These are phyloP conservation scores for Crenuchus spilurus DNA, from an alignment of 2,797 vertebrate species.

Conservation along the genomic window DNA sequence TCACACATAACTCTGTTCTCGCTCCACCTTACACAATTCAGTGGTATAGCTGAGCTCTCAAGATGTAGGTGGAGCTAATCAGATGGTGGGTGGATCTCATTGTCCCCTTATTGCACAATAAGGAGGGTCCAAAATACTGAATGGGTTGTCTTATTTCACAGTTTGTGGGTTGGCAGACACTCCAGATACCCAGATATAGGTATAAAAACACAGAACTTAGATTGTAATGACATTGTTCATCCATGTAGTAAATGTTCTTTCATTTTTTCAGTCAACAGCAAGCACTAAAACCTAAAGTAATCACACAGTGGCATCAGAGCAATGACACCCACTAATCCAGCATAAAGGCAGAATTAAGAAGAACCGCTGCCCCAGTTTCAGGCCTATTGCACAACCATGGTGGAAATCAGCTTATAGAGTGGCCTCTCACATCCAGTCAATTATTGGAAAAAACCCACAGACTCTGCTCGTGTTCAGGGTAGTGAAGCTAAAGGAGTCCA, in stretches of 20 bases:
- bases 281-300: slow-evolving; percentile 44
- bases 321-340: slow-evolving; percentile 58
- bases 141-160: too few relatives aligned
- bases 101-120: too few relatives aligned
- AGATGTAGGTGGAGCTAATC: too few relatives aligned
- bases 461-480: slow-evolving; percentile 11
- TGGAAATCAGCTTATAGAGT: slow-evolving; percentile 53
- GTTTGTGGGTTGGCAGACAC: too few relatives aligned
- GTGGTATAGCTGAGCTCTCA: too few relatives aligned
- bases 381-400: slow-evolving; percentile 50
- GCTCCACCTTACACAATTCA: too few relatives aligned
- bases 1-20: too few relatives aligned
- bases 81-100: too few relatives aligned
- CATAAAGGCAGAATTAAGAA: slow-evolving; percentile 49
- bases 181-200: too few relatives aligned
- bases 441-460: slow-evolving; percentile 3
- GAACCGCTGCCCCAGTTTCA: slow-evolving; percentile 52
- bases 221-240: slow-evolving; percentile 4
- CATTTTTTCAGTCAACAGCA: slow-evolving; percentile 34
- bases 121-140: too few relatives aligned
- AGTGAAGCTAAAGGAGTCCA: not conserved
- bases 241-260: not conserved
- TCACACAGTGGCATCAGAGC: slow-evolving; percentile 40
- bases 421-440: slow-evolving; percentile 36
- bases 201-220: too few relatives aligned